Base-by-base conservation (phyloP, 1,140 invertebrate genomes). In the Zaprionus taronus region DNA sequence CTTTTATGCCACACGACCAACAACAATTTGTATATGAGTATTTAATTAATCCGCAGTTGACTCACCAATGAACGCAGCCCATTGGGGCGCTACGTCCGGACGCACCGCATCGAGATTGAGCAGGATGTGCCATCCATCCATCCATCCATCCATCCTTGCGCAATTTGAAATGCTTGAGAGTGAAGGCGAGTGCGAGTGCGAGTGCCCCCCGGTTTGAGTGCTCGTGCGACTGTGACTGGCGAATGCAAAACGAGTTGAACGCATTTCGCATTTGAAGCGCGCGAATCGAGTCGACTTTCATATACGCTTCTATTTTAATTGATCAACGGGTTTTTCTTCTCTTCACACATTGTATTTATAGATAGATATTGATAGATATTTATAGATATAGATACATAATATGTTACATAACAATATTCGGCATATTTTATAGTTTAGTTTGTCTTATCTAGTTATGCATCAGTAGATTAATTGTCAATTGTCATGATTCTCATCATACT, bases 21-120 rank as follows among this genome's bases (percentile, higher is more conserved):
- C 64, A 86, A 86, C 83, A 85, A 84, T 89, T 84, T 77, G 72
- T 67, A 47, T 89, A 90, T 89, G 85, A 84, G 85, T 79, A 89
- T 89, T 89, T 84, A 89, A 89, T 89, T 89, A 89, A 89, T 89
- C 84, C 84, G 81, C 71, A 89, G 84, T 90, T 89, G 84, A 90
- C 78, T 89, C 81, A 67, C 75, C 75, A 80, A 80, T 78, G 71
- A 78, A 73, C 55, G 60, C 41, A 38, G 26, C 26, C 26, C 53
- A 34, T 31, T 56, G 26, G 80, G 83, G 62, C 73, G 78, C 65
- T 67, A 36, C 34, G 20, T 31, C 38, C 34, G 22, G 26, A 20
- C 36, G 38, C 41, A 44, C 12, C 11, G 47, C 28, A 56, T 71
- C 44, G 11, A 63, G 58, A 41, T 70, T 72, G 72, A 74, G 67